Evolutionary conservation across 1,140 invertebrate genomes (phyloP), one percentile per base, ranked within the genome.

Genomic region (Drosophila ficusphila): DNA sequence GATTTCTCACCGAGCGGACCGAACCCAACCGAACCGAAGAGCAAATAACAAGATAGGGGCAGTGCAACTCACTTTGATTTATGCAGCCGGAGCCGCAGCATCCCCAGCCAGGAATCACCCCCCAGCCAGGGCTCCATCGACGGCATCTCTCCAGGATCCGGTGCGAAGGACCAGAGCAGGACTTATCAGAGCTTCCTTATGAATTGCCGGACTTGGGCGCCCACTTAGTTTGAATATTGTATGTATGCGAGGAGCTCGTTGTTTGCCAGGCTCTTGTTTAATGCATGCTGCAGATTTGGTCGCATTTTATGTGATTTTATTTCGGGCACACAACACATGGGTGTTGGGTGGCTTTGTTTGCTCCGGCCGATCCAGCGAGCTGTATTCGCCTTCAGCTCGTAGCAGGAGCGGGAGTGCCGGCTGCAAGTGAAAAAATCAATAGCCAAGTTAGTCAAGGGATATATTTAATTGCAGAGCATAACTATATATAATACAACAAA

Each of bases 231-330:
- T 67, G 34, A 79, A 47, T 86, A 65, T 62, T 79, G 61, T 58
- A 73, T 60, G 25, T 62, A 65, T 42, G 53, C 51, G 39, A 25
- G 56, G 51, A 31, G 65, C 39, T 76, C 72, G 61, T 29, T 86
- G 25, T 62, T 71, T 42, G 53, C 51, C 42, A 25, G 56, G 51
- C 33, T 70, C 39, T 76, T 76, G 61, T 29, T 86, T 23, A 77
- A 47, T 77, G 65, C 48, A 73, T 74, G 58, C 74, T 54, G 52
- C 79, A 78, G 56, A 73, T 62, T 83, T 68, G 19, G 75, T 68
- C 49, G 81, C 79, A 85, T 85, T 79, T 85, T 85, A 79, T 76
- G 49, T 78, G 79, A 65, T 79, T 82, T 82, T 78, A 58, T 57
- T 71, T 75, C 19, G 25, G 25, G 44, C 52, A 39, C 57, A 51